phyloP scores from a whole-genome alignment of 2,888 invertebrate species.

The Buathra laborator region DNA sequence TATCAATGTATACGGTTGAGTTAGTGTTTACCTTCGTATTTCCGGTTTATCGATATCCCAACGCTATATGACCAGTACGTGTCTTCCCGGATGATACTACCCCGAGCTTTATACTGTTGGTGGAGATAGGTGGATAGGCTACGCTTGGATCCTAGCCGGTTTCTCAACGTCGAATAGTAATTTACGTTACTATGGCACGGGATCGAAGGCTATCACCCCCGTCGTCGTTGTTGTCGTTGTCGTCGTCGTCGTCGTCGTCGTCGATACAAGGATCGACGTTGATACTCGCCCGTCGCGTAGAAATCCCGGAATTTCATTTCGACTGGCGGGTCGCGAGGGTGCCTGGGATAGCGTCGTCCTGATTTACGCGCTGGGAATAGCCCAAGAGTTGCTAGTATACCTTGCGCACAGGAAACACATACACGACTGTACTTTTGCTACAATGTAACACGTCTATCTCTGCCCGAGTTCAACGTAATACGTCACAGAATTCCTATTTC shows the following conservation, averaged over 20 bases:
- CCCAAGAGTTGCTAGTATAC: slow-evolving; percentile 15
- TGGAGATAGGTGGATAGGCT: slow-evolving; percentile 23
- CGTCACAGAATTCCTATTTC: slow-evolving; percentile 22
- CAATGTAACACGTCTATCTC: slow-evolving; percentile 39
- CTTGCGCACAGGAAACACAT: slow-evolving; percentile 6
- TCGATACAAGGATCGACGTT: slow-evolving; percentile 62
- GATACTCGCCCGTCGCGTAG: slow-evolving; percentile 56
- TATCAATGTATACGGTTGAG: slow-evolving; percentile 6
- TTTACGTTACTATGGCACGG: slow-evolving; percentile 56
- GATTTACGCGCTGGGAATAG: slow-evolving; percentile 53
- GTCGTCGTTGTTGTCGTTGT: slow-evolving; percentile 37
- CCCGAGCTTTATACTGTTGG: slow-evolving; percentile 17
- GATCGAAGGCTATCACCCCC: slow-evolving; percentile 48
- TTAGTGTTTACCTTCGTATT: slow-evolving; percentile 40
- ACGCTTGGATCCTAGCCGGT: slow-evolving; percentile 46
- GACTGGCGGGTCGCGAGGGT: slow-evolving; percentile 42
- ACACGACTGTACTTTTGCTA: slow-evolving; percentile 4
- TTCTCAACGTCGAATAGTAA: slow-evolving; percentile 65
- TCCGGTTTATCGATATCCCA: slow-evolving; percentile 56
- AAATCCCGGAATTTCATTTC: slow-evolving; percentile 65
- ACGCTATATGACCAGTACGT: slow-evolving; percentile 47
- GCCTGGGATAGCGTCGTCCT: slow-evolving; percentile 49
- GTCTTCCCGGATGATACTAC: slow-evolving; percentile 27
- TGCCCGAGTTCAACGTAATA: background rate
- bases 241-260: slow-evolving; percentile 27